phyloP scores from a whole-genome alignment of 2,113 vertebrate genomes.

The Myocastor coypus region DNA sequence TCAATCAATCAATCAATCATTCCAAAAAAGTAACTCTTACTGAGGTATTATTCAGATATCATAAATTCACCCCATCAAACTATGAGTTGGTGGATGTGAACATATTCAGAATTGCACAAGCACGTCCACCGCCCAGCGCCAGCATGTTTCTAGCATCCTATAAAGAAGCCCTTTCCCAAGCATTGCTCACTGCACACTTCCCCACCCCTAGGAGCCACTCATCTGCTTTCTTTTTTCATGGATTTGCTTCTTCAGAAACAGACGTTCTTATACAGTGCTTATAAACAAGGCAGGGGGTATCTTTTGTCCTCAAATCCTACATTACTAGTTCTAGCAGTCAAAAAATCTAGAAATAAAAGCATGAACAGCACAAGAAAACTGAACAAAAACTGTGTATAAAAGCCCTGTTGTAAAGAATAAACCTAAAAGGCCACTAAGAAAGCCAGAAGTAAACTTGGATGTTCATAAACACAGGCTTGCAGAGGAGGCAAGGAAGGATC shows the following conservation, averaged over 20 bases:
- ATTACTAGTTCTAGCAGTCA: conserved; percentile 21
- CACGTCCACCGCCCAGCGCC: not conserved
- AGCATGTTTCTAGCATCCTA: not conserved
- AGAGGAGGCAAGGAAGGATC: not conserved
- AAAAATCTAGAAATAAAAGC: conserved; percentile 19
- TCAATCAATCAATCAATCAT: too few relatives aligned
- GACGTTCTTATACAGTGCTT: not conserved
- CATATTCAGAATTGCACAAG: not conserved
- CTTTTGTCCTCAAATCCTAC: not conserved
- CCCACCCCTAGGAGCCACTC: not conserved
- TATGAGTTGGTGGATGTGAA: not conserved
- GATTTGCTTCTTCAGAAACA: conserved; percentile 20
- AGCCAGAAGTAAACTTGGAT: not conserved
- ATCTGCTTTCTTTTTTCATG: not conserved
- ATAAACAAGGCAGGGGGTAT: not conserved
- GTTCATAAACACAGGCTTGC: not conserved
- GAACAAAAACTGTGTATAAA: not conserved
- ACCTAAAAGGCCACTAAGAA: not conserved
- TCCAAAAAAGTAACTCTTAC: too few relatives aligned
- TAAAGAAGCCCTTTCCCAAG: not conserved
- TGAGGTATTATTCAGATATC: not conserved
- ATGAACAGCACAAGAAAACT: not conserved
- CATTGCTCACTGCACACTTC: not conserved
- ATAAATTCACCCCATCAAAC: not conserved
- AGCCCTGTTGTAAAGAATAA: conserved; percentile 12